Conservation (phyloP, 2,797 vertebrate genomes). For the Mastacembelus armatus region DNA sequence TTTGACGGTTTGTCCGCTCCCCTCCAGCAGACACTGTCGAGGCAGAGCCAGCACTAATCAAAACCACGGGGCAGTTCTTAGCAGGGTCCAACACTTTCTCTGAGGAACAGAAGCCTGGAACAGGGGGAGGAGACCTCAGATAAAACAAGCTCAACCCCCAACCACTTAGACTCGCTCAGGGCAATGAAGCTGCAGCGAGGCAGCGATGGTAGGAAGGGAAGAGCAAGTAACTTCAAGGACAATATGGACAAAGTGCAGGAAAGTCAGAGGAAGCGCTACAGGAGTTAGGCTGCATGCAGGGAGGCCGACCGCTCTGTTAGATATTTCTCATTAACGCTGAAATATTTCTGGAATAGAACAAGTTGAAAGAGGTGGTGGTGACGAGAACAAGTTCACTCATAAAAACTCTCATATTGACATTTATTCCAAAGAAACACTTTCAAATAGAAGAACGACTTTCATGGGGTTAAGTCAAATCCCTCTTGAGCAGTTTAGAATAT, state of each 20-base stretch:
- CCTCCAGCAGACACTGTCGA: slow-evolving; percentile 42
- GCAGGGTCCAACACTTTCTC: slow-evolving; percentile 47
- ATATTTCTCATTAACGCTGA: slow-evolving; percentile 35
- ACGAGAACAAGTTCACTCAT: background rate
- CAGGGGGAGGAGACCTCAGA: slow-evolving; percentile 64
- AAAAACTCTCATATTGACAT: background rate
- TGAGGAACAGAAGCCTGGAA: slow-evolving; percentile 59
- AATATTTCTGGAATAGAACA: background rate
- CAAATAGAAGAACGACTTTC: background rate
- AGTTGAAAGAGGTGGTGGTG: background rate
- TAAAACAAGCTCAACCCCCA: slow-evolving; percentile 56
- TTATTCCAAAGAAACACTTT: background rate
- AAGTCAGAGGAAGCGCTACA: slow-evolving; percentile 40
- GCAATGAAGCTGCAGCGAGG: slow-evolving; percentile 48
- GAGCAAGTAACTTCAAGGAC: slow-evolving; percentile 57
- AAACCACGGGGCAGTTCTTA: slow-evolving; percentile 61
- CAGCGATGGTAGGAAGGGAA: slow-evolving; percentile 1
- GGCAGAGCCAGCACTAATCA: slow-evolving; percentile 66
- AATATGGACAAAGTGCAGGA: slow-evolving; percentile 14
- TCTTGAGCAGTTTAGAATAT: background rate
- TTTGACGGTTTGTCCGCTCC: slow-evolving; percentile 47
- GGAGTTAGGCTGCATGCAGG: slow-evolving; percentile 32
- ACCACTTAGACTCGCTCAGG: slow-evolving; percentile 48
- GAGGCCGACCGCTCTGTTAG: slow-evolving; percentile 27
- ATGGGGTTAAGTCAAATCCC: background rate